phyloP scores from a whole-genome alignment of 2,797 vertebrate genomes.

The Tachyglossus aculeatus region DNA sequence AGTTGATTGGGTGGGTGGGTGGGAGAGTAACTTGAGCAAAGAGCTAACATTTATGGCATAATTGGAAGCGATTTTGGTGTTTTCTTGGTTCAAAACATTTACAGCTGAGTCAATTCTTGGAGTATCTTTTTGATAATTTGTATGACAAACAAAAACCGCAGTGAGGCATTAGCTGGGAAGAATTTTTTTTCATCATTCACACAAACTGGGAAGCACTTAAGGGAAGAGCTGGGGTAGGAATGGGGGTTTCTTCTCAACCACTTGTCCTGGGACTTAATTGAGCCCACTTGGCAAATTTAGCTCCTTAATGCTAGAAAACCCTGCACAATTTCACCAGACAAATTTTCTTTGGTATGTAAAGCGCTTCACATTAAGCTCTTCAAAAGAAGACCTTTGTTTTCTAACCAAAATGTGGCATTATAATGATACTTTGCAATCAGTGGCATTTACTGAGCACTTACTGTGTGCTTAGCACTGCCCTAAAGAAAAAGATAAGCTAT shows the following conservation, averaged over 20 bases:
- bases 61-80: neutral
- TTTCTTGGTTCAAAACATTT: neutral
- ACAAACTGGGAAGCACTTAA: neutral
- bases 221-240: too few relatives aligned
- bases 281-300: too few relatives aligned
- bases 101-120: neutral
- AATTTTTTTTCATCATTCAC: neutral
- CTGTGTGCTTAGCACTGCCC: too few relatives aligned
- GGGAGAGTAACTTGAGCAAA: conserved; percentile 2
- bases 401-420: too few relatives aligned
- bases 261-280: too few relatives aligned
- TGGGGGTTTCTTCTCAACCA: too few relatives aligned
- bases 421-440: too few relatives aligned
- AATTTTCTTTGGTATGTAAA: neutral
- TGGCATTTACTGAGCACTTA: too few relatives aligned
- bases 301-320: too few relatives aligned
- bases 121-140: neutral
- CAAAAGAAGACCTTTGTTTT: neutral
- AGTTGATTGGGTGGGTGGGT: neutral
- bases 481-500: too few relatives aligned
- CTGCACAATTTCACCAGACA: too few relatives aligned
- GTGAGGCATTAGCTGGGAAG: neutral
- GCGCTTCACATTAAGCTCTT: neutral
- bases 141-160: neutral
- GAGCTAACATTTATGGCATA: neutral